These are phyloP conservation scores for Acrocephalus arundinaceus DNA, from an alignment of 2,113 vertebrate genomes.

Conservation along the genomic window DNA sequence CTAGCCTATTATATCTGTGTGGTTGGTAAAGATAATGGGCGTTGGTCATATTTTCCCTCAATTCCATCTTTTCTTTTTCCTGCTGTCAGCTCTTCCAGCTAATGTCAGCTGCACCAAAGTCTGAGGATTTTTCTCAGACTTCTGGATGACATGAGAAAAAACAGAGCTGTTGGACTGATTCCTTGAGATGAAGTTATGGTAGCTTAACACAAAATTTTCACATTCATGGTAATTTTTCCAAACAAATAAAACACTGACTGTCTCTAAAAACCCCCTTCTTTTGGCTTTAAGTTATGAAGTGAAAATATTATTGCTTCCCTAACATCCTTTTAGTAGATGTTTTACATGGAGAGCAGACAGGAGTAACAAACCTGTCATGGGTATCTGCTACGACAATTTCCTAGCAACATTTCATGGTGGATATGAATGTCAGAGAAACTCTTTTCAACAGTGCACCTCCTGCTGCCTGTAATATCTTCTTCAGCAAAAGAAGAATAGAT, in stretches of 20 bases:
- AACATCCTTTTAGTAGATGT: not conserved
- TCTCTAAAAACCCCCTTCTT: not conserved
- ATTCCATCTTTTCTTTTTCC: not conserved
- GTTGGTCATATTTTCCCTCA: not conserved
- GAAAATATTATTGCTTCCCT: not conserved
- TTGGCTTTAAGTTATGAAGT: not conserved
- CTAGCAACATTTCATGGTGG: not conserved
- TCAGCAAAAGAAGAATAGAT: not conserved
- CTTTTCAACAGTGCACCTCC: not conserved
- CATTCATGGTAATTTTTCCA: not conserved
- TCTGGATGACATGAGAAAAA: not conserved
- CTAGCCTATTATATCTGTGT: not conserved
- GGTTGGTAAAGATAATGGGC: not conserved
- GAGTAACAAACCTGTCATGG: not conserved
- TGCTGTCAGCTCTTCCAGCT: not conserved
- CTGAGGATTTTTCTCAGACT: not conserved
- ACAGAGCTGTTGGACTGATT: not conserved
- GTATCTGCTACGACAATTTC: not conserved
- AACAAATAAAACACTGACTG: not conserved
- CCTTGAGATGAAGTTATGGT: accelerated
- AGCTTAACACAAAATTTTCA: not conserved
- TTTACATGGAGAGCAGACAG: not conserved
- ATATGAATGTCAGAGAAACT: not conserved
- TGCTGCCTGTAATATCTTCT: not conserved
- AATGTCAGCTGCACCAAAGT: not conserved